Evolutionary conservation across 2,888 invertebrate species (phyloP), one percentile per base, ranked within the genome.

Genomic region (Andricus quercusramuli): DNA sequence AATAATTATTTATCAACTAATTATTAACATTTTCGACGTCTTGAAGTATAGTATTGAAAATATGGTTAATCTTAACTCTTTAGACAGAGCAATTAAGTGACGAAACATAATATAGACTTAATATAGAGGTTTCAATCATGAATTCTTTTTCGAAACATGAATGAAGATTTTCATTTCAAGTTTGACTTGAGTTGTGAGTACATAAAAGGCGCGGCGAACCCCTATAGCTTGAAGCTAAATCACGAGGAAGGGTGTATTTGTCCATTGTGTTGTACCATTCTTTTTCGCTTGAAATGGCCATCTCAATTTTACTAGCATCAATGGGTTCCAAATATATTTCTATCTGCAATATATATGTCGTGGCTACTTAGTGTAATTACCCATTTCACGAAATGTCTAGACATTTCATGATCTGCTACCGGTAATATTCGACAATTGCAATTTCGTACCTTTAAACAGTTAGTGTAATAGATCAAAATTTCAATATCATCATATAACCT

Each of bases 161-260:
- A 51, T 74, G 32, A 56, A 74, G 74, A 51, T 32, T 56, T 74
- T 32, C 15, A 59, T 56, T 74, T 74, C 29, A 3, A 32, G 51
- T 37, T 22, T 29, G 32, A 59, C 56, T 74, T 74, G 74, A 74
- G 74, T 74, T 51, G n/a, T 8, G 37, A 74, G 74, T 56, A 51
- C 59, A 74, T 59, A 74, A 56, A 74, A 74, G 29, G 32, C 6
- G 56, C 32, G 51, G 51, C 51, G 29, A 56, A 51, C 74, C 67
- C 67, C 17, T 15, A 62, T 62, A 44, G 44, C 44, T 15, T 15
- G 4, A 15, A 51, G 47, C 56, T 74, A 37, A 74, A 32, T 56
- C 32, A 74, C 32, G 11, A 32, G 17, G 32, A 32, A n/a, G 15
- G 62, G 15, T 59, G 22, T 59, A n/a, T 51, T 47, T 70, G n/a